phyloP scores from a whole-genome alignment of 2,113 vertebrate species.

The Isichthys henryi region DNA sequence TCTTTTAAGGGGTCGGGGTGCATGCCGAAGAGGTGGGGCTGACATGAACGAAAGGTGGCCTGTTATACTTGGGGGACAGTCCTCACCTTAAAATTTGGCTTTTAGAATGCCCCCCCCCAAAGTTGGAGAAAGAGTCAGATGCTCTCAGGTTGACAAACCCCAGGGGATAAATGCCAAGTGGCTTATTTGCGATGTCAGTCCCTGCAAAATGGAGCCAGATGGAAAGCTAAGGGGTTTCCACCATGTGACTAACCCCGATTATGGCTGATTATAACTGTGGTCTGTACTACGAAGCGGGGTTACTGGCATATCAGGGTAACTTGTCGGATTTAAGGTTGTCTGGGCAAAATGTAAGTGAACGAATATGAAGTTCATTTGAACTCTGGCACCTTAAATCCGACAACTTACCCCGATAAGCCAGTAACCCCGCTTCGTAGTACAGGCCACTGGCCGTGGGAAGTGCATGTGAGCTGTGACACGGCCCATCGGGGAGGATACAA shows the following conservation, averaged over 20 bases:
- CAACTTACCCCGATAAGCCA: too few species aligned
- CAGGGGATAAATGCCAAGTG: constrained; percentile 12
- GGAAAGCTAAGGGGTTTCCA: neutral
- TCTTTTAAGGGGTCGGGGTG: constrained; percentile 30
- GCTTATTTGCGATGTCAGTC: constrained; percentile 10
- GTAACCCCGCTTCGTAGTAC: too few species aligned
- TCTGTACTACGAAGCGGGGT: too few species aligned
- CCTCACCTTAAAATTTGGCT: constrained; percentile 19
- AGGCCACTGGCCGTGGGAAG: neutral
- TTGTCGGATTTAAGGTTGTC: too few species aligned
- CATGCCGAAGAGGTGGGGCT: constrained; percentile 6
- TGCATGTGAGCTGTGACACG: neutral
- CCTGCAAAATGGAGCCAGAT: neutral
- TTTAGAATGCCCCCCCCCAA: constrained; percentile 8
- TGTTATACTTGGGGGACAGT: neutral
- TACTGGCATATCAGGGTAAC: too few species aligned
- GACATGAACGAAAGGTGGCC: constrained; percentile 13
- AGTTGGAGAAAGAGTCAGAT: constrained; percentile 18
- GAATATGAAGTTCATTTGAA: too few species aligned
- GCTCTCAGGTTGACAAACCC: constrained; percentile 27
- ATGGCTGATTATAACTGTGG: neutral
- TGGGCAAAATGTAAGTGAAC: too few species aligned
- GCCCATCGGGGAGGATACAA: neutral
- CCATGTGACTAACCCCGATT: neutral
- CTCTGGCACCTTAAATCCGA: too few species aligned